phyloP scores from a whole-genome alignment of 2,797 vertebrate genomes.

The Dryobates pubescens region DNA sequence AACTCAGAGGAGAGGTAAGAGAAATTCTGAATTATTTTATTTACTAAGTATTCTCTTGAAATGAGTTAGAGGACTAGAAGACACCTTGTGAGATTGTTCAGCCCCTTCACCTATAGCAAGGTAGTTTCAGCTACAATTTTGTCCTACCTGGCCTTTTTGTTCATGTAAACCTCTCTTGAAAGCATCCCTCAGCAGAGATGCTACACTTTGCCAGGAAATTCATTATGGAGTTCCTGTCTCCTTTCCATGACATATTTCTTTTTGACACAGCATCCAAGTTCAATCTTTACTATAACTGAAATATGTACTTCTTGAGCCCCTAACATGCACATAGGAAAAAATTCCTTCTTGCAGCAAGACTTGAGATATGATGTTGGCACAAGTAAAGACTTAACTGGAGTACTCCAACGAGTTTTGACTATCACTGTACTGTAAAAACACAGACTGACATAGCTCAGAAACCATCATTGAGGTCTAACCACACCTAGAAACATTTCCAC shows the following conservation, averaged over 20 bases:
- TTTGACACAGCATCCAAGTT: background rate
- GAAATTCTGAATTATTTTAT: background rate
- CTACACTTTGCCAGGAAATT: background rate
- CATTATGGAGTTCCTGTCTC: background rate
- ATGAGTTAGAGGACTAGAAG: background rate
- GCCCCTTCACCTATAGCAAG: background rate
- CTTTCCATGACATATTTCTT: background rate
- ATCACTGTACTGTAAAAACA: background rate
- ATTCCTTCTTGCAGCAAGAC: background rate
- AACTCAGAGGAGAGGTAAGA: background rate
- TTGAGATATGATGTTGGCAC: background rate
- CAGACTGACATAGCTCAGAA: background rate
- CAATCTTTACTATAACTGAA: background rate
- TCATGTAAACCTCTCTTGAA: background rate
- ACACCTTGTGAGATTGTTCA: background rate
- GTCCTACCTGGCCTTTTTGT: background rate
- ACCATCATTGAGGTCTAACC: background rate
- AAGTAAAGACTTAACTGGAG: background rate
- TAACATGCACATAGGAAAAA: rapidly evolving
- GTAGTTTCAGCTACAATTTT: background rate
- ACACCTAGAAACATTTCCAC: background rate
- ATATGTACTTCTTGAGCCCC: rapidly evolving
- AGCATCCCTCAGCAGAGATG: background rate
- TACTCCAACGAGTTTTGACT: background rate
- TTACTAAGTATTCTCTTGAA: background rate